phyloP scores from a whole-genome alignment of 1,140 invertebrate genomes.

The Pentalonia nigronervosa region DNA sequence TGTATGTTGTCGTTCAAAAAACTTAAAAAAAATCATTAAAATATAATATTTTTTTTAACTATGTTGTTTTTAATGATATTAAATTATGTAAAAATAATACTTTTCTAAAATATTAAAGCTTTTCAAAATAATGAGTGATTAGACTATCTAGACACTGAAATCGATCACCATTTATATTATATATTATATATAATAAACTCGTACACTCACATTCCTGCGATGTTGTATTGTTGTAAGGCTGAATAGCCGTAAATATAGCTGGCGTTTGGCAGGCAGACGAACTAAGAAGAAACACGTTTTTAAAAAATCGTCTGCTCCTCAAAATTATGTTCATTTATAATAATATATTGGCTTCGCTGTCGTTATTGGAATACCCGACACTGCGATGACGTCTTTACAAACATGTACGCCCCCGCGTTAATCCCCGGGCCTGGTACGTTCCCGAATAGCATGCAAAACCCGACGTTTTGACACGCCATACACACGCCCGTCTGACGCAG shows the following conservation, averaged over 20 bases:
- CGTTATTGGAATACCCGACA: neutral
- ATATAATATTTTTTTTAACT: too few species aligned
- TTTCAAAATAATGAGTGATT: neutral
- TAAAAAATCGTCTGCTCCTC: neutral
- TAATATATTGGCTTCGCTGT: neutral
- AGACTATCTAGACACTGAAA: neutral
- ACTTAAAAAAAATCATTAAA: too few species aligned
- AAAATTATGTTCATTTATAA: neutral
- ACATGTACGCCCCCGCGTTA: neutral
- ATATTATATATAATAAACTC: neutral
- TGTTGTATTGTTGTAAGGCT: neutral
- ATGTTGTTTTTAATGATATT: too few species aligned
- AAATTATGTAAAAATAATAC: neutral
- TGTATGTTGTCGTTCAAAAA: neutral
- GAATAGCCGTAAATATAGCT: neutral
- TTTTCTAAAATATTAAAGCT: neutral
- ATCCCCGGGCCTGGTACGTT: conserved; percentile 21
- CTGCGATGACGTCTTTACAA: conserved; percentile 10
- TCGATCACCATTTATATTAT: neutral
- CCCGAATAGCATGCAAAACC: neutral
- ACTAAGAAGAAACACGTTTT: neutral
- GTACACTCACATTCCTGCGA: neutral
- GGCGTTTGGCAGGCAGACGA: neutral
- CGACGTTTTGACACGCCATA: neutral
- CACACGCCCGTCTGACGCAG: neutral